phyloP scores from a whole-genome alignment of 2,113 vertebrate species.

The Etheostoma cragini region DNA sequence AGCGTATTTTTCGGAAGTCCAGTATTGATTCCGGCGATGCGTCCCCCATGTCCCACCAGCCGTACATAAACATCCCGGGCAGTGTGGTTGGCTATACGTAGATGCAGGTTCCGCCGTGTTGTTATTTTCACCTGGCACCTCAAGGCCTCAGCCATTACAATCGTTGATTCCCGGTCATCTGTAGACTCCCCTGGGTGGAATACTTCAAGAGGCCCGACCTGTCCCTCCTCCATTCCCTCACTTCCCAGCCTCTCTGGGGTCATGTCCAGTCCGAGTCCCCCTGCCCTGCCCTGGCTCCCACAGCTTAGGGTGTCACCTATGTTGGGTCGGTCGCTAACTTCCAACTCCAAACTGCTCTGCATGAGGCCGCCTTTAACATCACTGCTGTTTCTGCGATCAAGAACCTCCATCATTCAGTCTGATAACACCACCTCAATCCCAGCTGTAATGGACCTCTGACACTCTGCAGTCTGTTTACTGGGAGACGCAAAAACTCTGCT shows the following conservation, averaged over 20 bases:
- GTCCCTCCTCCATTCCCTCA: conserved; percentile 31
- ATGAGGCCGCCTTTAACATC: conserved; percentile 44
- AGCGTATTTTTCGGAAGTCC: conserved; percentile 50
- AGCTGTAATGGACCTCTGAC: conserved; percentile 33
- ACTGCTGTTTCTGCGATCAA: conserved; percentile 63
- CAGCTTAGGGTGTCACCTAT: conserved; percentile 5
- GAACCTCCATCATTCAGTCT: conserved; percentile 72
- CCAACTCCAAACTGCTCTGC: conserved; percentile 48
- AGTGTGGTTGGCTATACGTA: conserved; percentile 95
- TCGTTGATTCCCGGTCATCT: conserved; percentile 57
- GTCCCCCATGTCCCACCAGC: conserved; percentile 89
- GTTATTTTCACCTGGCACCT: conserved; percentile 96
- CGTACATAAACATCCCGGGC: conserved; percentile 90
- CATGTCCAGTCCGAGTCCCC: conserved; percentile 21
- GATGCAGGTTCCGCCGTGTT: conserved; percentile 89
- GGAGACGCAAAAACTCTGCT: no score
- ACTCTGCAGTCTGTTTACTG: no score
- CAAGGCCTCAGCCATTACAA: conserved; percentile 81
- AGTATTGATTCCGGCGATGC: conserved; percentile 83
- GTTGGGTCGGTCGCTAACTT: conserved; percentile 11
- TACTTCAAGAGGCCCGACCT: conserved; percentile 64
- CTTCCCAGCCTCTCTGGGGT: conserved; percentile 27
- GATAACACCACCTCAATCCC: conserved; percentile 27
- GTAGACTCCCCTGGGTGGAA: conserved; percentile 63
- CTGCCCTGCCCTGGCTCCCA: conserved; percentile 20